Conservation (phyloP, 2,113 vertebrate genomes). For the Piprites chloris region DNA sequence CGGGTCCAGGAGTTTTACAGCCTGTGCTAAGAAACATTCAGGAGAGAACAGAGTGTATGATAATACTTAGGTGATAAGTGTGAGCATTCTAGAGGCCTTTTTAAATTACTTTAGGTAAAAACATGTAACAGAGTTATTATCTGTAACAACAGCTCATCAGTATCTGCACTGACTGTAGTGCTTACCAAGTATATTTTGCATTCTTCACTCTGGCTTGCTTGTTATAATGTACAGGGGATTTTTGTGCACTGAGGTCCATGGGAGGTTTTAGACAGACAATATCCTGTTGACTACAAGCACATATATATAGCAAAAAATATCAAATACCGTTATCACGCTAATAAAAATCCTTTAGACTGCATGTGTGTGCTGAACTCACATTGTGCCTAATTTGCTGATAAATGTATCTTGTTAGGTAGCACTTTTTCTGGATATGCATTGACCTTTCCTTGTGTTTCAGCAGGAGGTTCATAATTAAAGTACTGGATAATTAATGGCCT, state of each 20-base stretch:
- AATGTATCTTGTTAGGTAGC: neutral
- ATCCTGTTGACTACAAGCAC: neutral
- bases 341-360: neutral
- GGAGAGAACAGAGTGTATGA: neutral
- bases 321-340: neutral
- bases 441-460: conserved; percentile 41
- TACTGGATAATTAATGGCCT: conserved; percentile 45
- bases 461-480: conserved; percentile 18
- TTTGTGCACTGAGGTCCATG: neutral
- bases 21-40: neutral
- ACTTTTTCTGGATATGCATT: neutral
- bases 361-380: neutral
- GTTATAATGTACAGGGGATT: neutral
- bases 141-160: neutral
- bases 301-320: neutral
- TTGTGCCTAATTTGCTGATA: conserved; percentile 40
- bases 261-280: neutral
- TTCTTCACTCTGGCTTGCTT: neutral
- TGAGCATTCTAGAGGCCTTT: neutral
- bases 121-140: neutral
- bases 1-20: neutral
- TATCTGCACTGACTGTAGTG: neutral
- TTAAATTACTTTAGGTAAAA: neutral
- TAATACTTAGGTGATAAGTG: neutral
- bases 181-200: neutral